Evolutionary conservation across 92 coral and sea anemone genomes (phyloP).

Genomic region (Isaurus tuberculatus): DNA sequence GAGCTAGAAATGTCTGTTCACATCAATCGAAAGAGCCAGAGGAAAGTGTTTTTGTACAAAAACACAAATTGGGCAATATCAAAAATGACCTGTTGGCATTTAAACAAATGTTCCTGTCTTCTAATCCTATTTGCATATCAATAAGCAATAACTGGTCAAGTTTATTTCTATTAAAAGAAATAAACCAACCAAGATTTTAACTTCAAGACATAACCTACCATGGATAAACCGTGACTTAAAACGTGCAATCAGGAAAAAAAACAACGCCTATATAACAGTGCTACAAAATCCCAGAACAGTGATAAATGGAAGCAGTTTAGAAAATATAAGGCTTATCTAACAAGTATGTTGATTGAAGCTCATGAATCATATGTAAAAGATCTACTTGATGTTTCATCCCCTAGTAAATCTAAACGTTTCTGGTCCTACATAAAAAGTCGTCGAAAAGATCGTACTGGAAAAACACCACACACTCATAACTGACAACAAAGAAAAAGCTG

Average conservation of each 20-base stretch:
- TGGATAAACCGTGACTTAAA: slow-evolving; percentile 1
- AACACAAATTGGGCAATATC: background rate
- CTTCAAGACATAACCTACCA: background rate
- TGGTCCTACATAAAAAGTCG: slow-evolving; percentile 46
- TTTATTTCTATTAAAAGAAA: background rate
- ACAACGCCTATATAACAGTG: slow-evolving; percentile 17
- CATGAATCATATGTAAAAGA: slow-evolving; percentile 24
- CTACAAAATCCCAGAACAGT: slow-evolving; percentile 12
- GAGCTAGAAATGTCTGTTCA: background rate
- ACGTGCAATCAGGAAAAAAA: slow-evolving; percentile 17
- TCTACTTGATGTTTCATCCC: slow-evolving; percentile 28
- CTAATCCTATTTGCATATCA: background rate
- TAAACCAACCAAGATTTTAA: slow-evolving; percentile 7
- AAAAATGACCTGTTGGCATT: slow-evolving; percentile 1
- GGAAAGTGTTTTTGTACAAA: background rate
- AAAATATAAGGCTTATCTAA: slow-evolving; percentile 19
- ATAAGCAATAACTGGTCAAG: background rate
- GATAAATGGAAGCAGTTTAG: slow-evolving; percentile 27
- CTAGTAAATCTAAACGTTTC: slow-evolving; percentile 33
- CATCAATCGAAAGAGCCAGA: background rate
- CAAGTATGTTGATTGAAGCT: background rate
- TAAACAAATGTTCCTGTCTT: slow-evolving; percentile 3
- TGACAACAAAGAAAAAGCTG: slow-evolving; percentile 50
- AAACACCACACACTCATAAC: slow-evolving; percentile 16
- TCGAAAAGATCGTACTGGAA: slow-evolving; percentile 34